Evolutionary conservation across 1,140 invertebrate species (phyloP).

Genomic region (Cyclargus thomasi): DNA sequence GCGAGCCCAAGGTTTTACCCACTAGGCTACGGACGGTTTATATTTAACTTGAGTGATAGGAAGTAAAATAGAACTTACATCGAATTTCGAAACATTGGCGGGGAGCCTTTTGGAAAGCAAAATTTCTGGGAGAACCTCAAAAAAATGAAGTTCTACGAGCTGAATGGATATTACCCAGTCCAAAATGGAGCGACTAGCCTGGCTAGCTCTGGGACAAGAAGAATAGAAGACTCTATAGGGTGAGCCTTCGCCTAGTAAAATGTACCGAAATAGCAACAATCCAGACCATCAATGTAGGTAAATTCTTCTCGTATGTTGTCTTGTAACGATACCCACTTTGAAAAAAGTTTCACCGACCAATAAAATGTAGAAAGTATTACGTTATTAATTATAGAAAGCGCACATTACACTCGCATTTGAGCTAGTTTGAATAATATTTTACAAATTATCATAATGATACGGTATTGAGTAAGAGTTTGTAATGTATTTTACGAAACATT

Average conservation of each 20-base stretch:
- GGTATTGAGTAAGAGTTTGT: not conserved
- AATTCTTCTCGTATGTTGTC: not conserved
- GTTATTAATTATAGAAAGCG: constrained; percentile 13
- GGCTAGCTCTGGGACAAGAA: too few relatives aligned
- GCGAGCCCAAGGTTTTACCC: too few relatives aligned
- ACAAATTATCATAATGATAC: not conserved
- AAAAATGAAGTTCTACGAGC: too few relatives aligned
- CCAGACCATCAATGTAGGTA: not conserved
- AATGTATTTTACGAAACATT: not conserved
- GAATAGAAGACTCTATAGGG: too few relatives aligned
- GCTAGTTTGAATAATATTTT: constrained; percentile 3
- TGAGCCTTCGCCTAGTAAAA: not conserved
- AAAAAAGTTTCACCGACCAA: constrained; percentile 8
- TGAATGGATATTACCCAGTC: too few relatives aligned
- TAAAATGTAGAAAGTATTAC: constrained; percentile 11
- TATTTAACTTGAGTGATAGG: too few relatives aligned
- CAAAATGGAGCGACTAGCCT: too few relatives aligned
- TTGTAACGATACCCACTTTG: constrained; percentile 1
- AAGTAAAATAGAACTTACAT: too few relatives aligned
- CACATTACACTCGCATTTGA: constrained; percentile 1
- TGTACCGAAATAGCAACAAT: not conserved
- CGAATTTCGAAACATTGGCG: too few relatives aligned
- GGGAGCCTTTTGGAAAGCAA: too few relatives aligned
- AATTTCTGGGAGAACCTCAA: too few relatives aligned
- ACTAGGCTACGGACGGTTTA: too few relatives aligned